Evolutionary conservation across 2,797 vertebrate genomes (phyloP).

Genomic region (Lacerta agilis): DNA sequence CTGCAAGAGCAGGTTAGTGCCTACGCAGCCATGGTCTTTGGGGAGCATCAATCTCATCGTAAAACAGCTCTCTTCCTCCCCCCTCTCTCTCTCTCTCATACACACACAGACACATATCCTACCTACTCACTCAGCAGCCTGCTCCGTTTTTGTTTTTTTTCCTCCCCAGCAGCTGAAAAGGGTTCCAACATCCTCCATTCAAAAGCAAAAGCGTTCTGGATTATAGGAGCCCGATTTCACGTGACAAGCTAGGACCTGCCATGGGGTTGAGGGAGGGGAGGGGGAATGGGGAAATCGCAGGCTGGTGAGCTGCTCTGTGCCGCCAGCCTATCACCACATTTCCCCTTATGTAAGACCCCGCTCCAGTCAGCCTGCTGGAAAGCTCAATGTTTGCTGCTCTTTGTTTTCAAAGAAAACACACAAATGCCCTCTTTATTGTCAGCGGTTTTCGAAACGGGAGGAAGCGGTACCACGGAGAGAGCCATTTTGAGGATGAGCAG

Average conservation of each 20-base stretch:
- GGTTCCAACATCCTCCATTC: background rate
- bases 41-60: background rate
- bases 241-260: background rate
- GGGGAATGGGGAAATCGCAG: background rate
- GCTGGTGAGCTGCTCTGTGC: slow-evolving; percentile 2
- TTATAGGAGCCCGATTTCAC: background rate
- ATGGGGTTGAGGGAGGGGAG: background rate
- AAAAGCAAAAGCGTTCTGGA: background rate
- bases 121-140: background rate
- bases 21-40: too few species aligned
- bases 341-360: slow-evolving; percentile 20
- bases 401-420: slow-evolving; percentile 1
- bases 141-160: too few species aligned
- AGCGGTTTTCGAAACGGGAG: background rate
- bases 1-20: too few species aligned
- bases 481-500: background rate
- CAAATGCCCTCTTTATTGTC: background rate
- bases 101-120: background rate
- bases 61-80: background rate
- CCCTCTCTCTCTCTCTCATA: background rate
- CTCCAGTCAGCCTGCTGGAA: background rate
- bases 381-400: background rate
- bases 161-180: background rate
- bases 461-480: background rate
- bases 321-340: slow-evolving; percentile 3